A percentile compares a stretch with the other conserved stretches of the same genome.
Conservation (phyloP, 2,888 invertebrate species). For the Phragmatobia fuliginosa region DNA sequence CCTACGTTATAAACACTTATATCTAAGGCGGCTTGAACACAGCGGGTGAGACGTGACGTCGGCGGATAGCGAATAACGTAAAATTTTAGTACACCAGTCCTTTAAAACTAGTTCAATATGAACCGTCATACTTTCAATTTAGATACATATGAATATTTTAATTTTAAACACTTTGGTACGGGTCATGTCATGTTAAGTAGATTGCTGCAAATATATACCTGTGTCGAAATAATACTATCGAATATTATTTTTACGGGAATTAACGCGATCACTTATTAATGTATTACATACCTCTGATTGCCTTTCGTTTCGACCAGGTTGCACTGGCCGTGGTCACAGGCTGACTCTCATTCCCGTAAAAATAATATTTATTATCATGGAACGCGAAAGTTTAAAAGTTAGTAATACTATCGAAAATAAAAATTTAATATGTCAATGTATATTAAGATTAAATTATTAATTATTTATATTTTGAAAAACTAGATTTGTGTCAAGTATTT, state of each 20-base stretch:
- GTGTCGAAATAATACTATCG: background rate
- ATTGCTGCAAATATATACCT: background rate
- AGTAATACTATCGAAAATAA: background rate
- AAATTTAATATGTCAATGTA: too few species aligned
- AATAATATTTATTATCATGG: too few species aligned
- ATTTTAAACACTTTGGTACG: background rate
- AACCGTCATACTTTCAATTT: background rate
- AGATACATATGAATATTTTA: background rate
- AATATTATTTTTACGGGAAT: too few species aligned
- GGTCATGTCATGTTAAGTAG: background rate
- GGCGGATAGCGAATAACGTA: background rate
- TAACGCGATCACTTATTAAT: too few species aligned
- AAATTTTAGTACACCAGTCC: too few species aligned
- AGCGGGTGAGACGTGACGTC: background rate
- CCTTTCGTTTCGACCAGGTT: too few species aligned
- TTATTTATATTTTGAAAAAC: too few species aligned
- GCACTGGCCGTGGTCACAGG: too few species aligned
- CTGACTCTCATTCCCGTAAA: too few species aligned
- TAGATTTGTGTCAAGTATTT: background rate
- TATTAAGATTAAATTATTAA: too few species aligned
- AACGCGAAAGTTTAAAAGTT: too few species aligned
- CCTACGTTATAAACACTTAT: constrained; percentile 25
- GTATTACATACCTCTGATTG: too few species aligned
- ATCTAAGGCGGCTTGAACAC: background rate
- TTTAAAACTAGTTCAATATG: background rate